Evolutionary conservation across 1,140 invertebrate genomes (phyloP), one percentile per base, ranked within the genome.

Genomic region (Luehdorfia chinensis): DNA sequence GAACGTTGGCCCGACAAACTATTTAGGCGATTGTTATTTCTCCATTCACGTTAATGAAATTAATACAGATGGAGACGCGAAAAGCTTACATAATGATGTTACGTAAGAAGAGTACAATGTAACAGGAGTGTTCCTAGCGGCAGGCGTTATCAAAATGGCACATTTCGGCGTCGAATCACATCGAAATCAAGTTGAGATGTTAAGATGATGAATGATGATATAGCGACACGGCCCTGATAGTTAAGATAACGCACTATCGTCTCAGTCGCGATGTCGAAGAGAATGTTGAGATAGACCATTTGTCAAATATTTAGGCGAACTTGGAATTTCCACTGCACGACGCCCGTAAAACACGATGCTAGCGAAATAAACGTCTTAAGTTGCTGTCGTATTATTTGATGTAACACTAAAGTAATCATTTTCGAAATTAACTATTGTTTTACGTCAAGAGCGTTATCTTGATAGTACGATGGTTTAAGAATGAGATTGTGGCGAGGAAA

Each of bases 191-290:
- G 78, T 75, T 71, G 69, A 78, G 65, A 71, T 62, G 65, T 57
- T 36, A 50, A 44, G 58, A 70, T 83, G 78, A 85, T 83, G 75
- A 61, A 85, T 71, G 64, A 78, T 81, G 77, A 81, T 81, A 55
- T 65, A 55, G 61, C 47, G 58, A 67, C 56, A 60, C 44, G 57
- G 50, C 55, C 57, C 58, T 61, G 72, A 74, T 71, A 61, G 57
- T 59, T 46, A 51, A 62, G 66, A 64, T 81, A 80, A 75, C 52
- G 46, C 39, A 23, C 49, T 60, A 73, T 68, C 71, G 37, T n/a
- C 34, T 19, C 13, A 28, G 14, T 13, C 16, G 43, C 21, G 28
- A 15, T 43, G 25, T 11, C 51, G 25, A 52, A 19, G 50, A 21
- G 27, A 51, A 52, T 54, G 30, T 36, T 41, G 9, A 5, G 30